phyloP scores from a whole-genome alignment of 2,797 vertebrate species.

The Huso huso region DNA sequence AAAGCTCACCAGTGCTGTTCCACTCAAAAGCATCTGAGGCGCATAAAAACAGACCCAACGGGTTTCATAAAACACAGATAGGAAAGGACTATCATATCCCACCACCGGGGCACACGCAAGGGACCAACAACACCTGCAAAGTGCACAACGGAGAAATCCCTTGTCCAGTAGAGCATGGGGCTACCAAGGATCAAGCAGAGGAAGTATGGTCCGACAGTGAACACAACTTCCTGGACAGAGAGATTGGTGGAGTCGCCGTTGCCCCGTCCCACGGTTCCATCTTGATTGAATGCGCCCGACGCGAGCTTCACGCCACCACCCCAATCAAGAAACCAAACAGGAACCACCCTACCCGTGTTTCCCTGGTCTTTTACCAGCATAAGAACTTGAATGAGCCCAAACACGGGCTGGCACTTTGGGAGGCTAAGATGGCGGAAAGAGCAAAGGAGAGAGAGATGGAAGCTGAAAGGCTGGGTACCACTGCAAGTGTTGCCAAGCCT shows the following conservation, averaged over 20 bases:
- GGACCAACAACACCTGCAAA: neutral
- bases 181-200: constrained; percentile 57
- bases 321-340: constrained; percentile 77
- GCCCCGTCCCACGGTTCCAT: constrained; percentile 89
- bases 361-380: constrained; percentile 95
- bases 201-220: constrained; percentile 92
- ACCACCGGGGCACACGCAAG: neutral
- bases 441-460: constrained; percentile 72
- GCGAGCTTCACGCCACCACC: constrained; percentile 88
- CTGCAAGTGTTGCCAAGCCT: constrained; percentile 31
- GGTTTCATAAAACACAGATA: constrained; percentile 39
- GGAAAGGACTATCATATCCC: constrained; percentile 10
- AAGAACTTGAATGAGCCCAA: constrained; percentile 84
- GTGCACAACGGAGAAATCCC: no score
- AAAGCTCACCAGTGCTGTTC: constrained; percentile 34
- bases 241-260: constrained; percentile 84
- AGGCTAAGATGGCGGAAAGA: constrained; percentile 83
- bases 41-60: constrained; percentile 49
- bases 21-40: constrained; percentile 52
- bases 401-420: constrained; percentile 84
- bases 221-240: constrained; percentile 80
- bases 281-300: constrained; percentile 85
- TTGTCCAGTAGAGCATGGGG: no score
- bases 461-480: constrained; percentile 49
- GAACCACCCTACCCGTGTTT: constrained; percentile 80